Evolutionary conservation across 1,140 invertebrate genomes (phyloP), one percentile per base, ranked within the genome.

Genomic region (Bicyclus anynana): DNA sequence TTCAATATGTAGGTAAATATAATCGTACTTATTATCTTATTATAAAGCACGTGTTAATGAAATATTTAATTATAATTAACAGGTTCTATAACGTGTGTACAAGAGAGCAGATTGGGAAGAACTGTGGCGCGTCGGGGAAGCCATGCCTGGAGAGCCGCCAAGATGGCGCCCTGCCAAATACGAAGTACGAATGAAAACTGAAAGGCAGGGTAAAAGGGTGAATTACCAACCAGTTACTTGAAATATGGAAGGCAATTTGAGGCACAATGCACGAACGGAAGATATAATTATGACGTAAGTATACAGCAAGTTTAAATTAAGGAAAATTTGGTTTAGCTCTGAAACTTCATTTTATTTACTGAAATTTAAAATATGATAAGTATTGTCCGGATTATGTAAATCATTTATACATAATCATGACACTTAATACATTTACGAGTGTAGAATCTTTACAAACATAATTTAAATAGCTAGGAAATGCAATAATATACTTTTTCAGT

Each of bases 121-220:
- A 85, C 82, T 85, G 82, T 73, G 69, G 54, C 59, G 55, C 49
- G 38, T 54, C 48, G 65, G 59, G 59, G 47, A 65, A 60, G 47
- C 38, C 62, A 62, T 59, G 55, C 20, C 62, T 82, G 80, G 78
- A 74, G 38, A 27, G 4, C 16, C 18, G 77, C 83, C 83, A 86
- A 82, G 5, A 54, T 84, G 83, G 83, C 76, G 13, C 5, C 4
- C 1, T 63, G 81, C 83, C 83, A 86, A 84, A 65, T 81, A 81
- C 81, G 83, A 79, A 84, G 71, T 77, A 69, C 70, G 44, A 55
- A 38, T 38, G 54, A 51, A 16, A 47, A 49, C 9, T 71, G 65
- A 51, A 16, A 47, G 51, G 10, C 70, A 65, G 64, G 75, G 80
- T 77, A 54, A 70, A 57, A 6, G 61, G 23, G n/a, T 6, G 6